Percentiles rank a stretch among this genome's conserved stretches.
Conservation (phyloP, 2,113 vertebrate species). For the Paracanthobrama guichenoti region DNA sequence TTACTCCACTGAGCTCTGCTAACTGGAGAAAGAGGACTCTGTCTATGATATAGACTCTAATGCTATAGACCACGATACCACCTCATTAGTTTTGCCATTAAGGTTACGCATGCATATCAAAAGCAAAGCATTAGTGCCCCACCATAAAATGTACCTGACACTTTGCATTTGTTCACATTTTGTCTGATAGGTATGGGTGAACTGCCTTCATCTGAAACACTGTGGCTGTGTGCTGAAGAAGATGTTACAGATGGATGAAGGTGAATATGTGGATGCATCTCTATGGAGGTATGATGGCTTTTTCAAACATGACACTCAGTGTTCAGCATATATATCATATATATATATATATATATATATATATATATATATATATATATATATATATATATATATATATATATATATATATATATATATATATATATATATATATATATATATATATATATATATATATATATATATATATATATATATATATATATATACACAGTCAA, state of each 20-base stretch:
- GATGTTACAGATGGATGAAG: not conserved
- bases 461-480: too few species aligned
- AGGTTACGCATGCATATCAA: not conserved
- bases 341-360: too few species aligned
- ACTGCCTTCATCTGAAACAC: not conserved
- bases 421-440: too few species aligned
- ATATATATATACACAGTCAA: too few species aligned
- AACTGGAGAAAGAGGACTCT: not conserved
- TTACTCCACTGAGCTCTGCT: not conserved
- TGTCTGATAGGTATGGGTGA: not conserved
- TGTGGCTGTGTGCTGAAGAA: not conserved
- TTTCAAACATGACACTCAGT: too few species aligned
- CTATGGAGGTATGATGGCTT: not conserved
- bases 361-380: too few species aligned
- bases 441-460: too few species aligned
- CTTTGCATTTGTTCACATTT: not conserved
- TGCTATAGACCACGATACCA: not conserved
- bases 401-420: too few species aligned
- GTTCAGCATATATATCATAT: too few species aligned
- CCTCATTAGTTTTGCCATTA: constrained; percentile 21
- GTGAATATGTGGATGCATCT: not conserved
- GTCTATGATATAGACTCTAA: not conserved
- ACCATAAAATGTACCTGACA: not conserved
- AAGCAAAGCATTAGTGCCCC: not conserved
- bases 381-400: too few species aligned